Evolutionary conservation across 2,888 invertebrate genomes (phyloP).

Genomic region (Philereme vetulata): DNA sequence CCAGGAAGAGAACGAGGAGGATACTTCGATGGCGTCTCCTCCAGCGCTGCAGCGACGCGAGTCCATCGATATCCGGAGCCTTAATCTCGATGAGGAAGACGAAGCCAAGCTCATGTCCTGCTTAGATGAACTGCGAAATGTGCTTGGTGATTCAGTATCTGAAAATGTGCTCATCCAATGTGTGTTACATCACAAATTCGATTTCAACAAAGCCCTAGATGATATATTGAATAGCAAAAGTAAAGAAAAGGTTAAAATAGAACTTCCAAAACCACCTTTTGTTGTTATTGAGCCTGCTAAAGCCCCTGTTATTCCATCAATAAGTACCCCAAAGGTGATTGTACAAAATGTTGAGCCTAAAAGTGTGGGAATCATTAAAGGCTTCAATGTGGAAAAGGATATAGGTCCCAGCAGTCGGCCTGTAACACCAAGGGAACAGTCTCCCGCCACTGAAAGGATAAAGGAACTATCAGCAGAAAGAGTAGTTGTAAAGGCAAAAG

Average conservation of each 20-base stretch:
- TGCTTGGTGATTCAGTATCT: slow-evolving; percentile 90
- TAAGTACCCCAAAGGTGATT: slow-evolving; percentile 65
- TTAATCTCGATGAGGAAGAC: slow-evolving; percentile 86
- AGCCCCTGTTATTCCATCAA: slow-evolving; percentile 55
- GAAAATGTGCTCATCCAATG: slow-evolving; percentile 89
- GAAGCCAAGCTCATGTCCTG: slow-evolving; percentile 91
- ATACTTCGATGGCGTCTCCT: slow-evolving; percentile 51
- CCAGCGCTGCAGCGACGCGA: slow-evolving; percentile 63
- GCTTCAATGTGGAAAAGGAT: slow-evolving; percentile 79
- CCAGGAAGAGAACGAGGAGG: slow-evolving; percentile 85
- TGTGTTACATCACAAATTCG: slow-evolving; percentile 88
- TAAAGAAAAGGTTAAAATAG: slow-evolving; percentile 49
- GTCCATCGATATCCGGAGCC: slow-evolving; percentile 76
- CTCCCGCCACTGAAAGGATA: slow-evolving; percentile 86
- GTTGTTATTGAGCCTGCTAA: slow-evolving; percentile 57
- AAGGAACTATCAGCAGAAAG: slow-evolving; percentile 67
- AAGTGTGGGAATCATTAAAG: slow-evolving; percentile 76
- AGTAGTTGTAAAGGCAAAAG: slow-evolving; percentile 74
- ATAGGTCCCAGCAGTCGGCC: slow-evolving; percentile 57
- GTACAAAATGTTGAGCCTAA: slow-evolving; percentile 74
- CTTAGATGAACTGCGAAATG: slow-evolving; percentile 90
- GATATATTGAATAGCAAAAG: slow-evolving; percentile 83
- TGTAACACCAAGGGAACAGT: slow-evolving; percentile 86
- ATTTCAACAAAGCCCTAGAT: slow-evolving; percentile 89
- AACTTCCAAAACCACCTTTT: slow-evolving; percentile 49